These are phyloP conservation scores for Syngnathus rostellatus DNA, from an alignment of 2,797 vertebrate species.

Conservation along the genomic window DNA sequence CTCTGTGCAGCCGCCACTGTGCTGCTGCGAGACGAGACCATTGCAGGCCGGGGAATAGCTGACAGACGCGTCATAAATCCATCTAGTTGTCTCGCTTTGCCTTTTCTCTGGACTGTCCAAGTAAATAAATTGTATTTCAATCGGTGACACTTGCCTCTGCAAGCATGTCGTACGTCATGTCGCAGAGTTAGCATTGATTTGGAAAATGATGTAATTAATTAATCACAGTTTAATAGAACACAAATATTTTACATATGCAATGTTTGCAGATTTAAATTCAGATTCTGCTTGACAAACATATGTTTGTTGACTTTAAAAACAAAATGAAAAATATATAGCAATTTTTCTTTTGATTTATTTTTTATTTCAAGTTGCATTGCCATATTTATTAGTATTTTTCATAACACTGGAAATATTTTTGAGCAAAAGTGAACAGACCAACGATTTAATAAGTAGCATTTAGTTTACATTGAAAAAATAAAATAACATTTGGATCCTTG, in stretches of 20 bases:
- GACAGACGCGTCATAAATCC: constrained; percentile 65
- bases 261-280: not conserved
- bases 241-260: not conserved
- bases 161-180: not conserved
- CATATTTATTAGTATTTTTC: not conserved
- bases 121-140: constrained; percentile 53
- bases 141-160: constrained; percentile 23
- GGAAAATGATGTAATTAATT: not conserved
- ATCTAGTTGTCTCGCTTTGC: constrained; percentile 50
- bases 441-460: not conserved
- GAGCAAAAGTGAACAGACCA: not conserved
- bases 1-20: constrained; percentile 35
- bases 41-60: constrained; percentile 58
- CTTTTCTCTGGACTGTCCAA: constrained; percentile 27
- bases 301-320: not conserved
- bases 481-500: too few relatives aligned
- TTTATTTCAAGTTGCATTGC: not conserved
- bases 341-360: not conserved
- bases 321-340: not conserved
- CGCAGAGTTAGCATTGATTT: not conserved
- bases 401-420: not conserved
- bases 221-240: not conserved
- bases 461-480: not conserved
- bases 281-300: not conserved
- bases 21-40: constrained; percentile 51